phyloP scores from a whole-genome alignment of 1,140 invertebrate species.

The Ceratitis capitata region DNA sequence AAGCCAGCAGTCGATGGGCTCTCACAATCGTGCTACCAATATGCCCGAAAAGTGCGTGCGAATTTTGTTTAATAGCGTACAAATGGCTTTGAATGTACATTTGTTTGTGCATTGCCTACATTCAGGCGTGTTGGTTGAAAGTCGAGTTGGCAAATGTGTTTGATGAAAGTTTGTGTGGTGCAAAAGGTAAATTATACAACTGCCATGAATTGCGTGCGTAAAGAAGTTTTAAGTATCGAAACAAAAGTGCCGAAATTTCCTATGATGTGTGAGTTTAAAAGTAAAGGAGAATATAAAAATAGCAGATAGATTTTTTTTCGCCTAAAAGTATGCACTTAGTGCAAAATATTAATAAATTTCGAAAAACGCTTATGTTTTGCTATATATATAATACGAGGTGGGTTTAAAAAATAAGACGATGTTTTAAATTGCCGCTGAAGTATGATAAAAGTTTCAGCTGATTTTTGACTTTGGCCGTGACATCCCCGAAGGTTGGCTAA shows the following conservation, averaged over 20 bases:
- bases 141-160: background rate
- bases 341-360: background rate
- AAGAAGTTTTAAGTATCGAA: background rate
- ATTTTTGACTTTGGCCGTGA: too few species aligned
- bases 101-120: background rate
- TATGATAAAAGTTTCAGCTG: too few species aligned
- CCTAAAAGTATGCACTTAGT: background rate
- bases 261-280: background rate
- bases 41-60: background rate
- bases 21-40: background rate
- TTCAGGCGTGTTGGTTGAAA: background rate
- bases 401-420: too few species aligned
- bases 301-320: background rate
- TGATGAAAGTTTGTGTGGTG: background rate
- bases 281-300: too few species aligned
- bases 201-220: background rate
- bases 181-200: constrained; percentile 1
- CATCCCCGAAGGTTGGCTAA: too few species aligned
- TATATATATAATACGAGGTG: too few species aligned
- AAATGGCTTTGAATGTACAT: background rate
- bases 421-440: too few species aligned
- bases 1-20: background rate
- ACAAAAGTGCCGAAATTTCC: background rate
- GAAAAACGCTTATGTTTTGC: too few species aligned
- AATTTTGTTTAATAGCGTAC: background rate